Evolutionary conservation across 2,888 invertebrate species (phyloP), one percentile per base, ranked within the genome.

Genomic region (Anorthoa munda): DNA sequence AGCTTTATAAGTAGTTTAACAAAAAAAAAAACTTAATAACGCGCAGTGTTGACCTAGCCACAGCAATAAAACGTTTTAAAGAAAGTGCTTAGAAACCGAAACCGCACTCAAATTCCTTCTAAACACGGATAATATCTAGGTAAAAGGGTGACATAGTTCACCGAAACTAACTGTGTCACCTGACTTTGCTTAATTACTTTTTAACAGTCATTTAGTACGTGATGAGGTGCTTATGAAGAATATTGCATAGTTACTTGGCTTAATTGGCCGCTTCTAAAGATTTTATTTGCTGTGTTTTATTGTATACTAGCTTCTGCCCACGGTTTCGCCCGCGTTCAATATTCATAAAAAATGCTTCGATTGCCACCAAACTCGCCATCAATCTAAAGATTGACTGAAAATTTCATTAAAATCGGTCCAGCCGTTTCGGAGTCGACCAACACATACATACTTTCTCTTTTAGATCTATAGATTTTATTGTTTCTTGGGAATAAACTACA

Each of bases 11-110:
- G 45, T 39, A 39, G 17, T 53, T 26, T 9, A 1, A 51, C 18
- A 76, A 61, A 65, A 82, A 77, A 72, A n/a, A 72, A 56, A 63
- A 45, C 26, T 45, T 66, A 63, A 80, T n/a, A 82, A 39, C 60
- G 46, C 75, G 45, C 48, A 56, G 39, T 21, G 31, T 72, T 78
- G 80, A 82, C 80, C 77, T 75, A 69, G 55, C 74, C 69, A 55
- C 84, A 65, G 63, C 70, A 72, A 71, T 68, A 81, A 83, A 69
- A 69, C 60, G 68, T 70, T 66, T 65, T 18, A 18, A 61, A 67
- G 82, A 86, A 86, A 79, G 82, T 84, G 69, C 67, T 83, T 71
- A 76, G 71, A 80, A 75, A 82, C 77, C 76, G 77, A 84, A 85
- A 85, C 77, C 73, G 72, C 66, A 64, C 17, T 55, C 39, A 72